Evolutionary conservation across 2,888 invertebrate species (phyloP), one percentile per base, ranked within the genome.

Genomic region (Sarcophaga variegata): DNA sequence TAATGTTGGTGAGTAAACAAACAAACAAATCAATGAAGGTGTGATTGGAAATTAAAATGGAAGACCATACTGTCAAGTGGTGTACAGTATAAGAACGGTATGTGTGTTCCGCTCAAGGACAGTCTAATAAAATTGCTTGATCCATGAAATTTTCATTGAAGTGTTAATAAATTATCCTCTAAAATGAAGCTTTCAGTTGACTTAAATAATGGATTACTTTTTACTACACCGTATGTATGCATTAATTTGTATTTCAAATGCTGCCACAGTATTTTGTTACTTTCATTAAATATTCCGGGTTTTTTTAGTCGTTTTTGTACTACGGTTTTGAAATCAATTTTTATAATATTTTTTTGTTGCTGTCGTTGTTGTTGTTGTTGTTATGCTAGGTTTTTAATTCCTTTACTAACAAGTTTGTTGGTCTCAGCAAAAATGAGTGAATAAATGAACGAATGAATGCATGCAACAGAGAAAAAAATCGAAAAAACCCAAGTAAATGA

Each of bases 1-100:
- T 93, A 83, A 90, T 93, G 90, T 88, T 93, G 91, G 93, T 93
- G 90, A 91, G 90, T 84, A 45, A 22, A 37, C 0, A 37, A 37
- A 37, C 37, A 37, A 37, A 37, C 8, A 2, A 37, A 37, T 2
- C 37, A 37, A n/a, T 14, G 25, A 37, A 5, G 22, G 4, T 45
- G n/a, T 70, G 45, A 5, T 62, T 62, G 10, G 4, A n/a, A 6
- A 20, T 14, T 0, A 4, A n/a, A 62, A 20, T n/a, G 22, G 20
- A 62, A 14, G 14, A 59, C 59, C 1, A 5, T 59, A 59, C 6
- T 17, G 4, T 59, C n/a, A 17, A 17, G 17, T 45, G 8, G 45
- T 20, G n/a, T n/a, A 37, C 20, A 47, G 14, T 3, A 25, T 27
- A 10, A 37, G 37, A 37, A 37, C 2, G 8, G 8, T 37, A 37